Evolutionary conservation across 2,113 vertebrate genomes (phyloP).

Genomic region (Alethe diademata): DNA sequence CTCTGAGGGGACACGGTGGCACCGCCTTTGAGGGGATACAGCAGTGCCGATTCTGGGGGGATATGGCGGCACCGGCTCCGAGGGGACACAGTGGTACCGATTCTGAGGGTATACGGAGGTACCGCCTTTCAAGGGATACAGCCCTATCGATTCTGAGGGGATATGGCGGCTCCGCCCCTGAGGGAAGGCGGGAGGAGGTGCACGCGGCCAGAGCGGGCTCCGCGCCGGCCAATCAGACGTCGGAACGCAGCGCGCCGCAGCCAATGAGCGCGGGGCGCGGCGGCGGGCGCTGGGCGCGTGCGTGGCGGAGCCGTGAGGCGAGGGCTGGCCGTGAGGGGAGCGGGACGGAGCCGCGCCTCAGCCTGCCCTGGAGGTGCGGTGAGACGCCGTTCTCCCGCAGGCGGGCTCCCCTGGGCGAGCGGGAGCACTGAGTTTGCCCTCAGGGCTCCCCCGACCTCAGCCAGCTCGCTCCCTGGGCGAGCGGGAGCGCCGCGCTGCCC

Average conservation of each 20-base stretch:
- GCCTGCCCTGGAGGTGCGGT: background rate
- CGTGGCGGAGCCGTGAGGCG: fast-evolving
- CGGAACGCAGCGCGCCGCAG: fast-evolving
- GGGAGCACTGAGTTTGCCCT: background rate
- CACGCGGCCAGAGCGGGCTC: background rate
- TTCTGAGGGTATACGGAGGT: background rate
- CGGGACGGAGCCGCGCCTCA: fast-evolving
- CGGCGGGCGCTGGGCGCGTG: background rate
- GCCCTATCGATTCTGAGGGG: fast-evolving
- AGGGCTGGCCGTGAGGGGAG: fast-evolving
- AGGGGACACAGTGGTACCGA: background rate
- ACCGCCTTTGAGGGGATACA: too few relatives aligned
- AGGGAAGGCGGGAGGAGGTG: fast-evolving
- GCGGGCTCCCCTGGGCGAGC: fast-evolving
- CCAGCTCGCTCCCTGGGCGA: too few relatives aligned
- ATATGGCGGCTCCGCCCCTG: background rate
- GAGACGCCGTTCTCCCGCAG: fast-evolving
- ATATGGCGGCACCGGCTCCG: fast-evolving
- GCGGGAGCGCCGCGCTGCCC: fast-evolving
- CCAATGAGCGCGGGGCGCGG: background rate
- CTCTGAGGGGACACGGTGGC: fast-evolving
- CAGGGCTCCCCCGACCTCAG: too few relatives aligned
- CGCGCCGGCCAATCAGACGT: fast-evolving
- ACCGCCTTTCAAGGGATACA: fast-evolving
- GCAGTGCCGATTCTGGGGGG: too few relatives aligned